These are phyloP conservation scores for Stictocephala bisonia DNA, from an alignment of 2,888 invertebrate genomes.

Conservation along the genomic window DNA sequence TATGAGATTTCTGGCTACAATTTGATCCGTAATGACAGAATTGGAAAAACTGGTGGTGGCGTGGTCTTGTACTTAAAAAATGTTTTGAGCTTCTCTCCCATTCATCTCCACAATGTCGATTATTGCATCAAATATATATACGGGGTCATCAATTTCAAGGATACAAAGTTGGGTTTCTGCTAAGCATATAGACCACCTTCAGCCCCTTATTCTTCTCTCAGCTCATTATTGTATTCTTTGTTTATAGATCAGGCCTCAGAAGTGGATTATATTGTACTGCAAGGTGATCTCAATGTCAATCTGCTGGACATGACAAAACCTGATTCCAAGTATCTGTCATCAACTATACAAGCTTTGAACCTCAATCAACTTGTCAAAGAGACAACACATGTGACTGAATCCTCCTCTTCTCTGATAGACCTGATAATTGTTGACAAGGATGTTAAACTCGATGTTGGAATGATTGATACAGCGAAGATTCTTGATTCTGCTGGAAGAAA, in stretches of 20 bases:
- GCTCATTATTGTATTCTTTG: neutral
- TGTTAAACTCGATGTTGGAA: too few species aligned
- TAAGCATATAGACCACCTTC: constrained; percentile 8
- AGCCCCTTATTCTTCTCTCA: neutral
- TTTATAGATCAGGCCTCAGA: neutral
- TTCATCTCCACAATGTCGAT: neutral
- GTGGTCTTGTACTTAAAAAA: neutral
- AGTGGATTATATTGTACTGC: neutral
- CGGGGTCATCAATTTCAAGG: neutral
- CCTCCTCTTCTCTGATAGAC: too few species aligned
- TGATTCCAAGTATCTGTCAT: too few species aligned
- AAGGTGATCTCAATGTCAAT: too few species aligned
- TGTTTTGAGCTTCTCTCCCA: neutral
- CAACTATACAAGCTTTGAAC: too few species aligned
- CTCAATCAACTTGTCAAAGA: too few species aligned
- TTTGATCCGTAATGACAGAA: neutral
- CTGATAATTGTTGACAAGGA: too few species aligned
- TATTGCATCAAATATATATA: neutral
- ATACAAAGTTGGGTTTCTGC: neutral
- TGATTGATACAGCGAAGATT: too few species aligned
- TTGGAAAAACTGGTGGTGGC: neutral
- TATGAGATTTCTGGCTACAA: neutral
- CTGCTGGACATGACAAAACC: too few species aligned
- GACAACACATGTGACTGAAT: too few species aligned
- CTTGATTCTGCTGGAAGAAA: too few species aligned